Conservation (phyloP, 2,797 vertebrate genomes). For the Holocentrus rufus region DNA sequence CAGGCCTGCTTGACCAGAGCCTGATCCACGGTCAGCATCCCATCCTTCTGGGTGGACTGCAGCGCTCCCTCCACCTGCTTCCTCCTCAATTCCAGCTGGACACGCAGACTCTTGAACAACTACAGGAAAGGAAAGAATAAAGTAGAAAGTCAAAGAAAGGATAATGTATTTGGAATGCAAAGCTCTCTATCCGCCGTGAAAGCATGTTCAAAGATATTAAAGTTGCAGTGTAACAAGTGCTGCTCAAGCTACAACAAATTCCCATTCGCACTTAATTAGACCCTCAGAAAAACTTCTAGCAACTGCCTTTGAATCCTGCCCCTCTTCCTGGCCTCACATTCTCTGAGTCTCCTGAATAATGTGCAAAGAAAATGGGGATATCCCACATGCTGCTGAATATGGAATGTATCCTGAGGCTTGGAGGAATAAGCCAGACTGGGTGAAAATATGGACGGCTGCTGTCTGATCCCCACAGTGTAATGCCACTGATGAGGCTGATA, state of each 20-base stretch:
- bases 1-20: slow-evolving; percentile 95
- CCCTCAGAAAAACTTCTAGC: slow-evolving; percentile 20
- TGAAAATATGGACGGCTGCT: slow-evolving; percentile 73
- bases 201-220: slow-evolving; percentile 19
- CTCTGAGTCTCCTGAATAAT: slow-evolving; percentile 45
- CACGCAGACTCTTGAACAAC: slow-evolving; percentile 90
- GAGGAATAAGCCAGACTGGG: slow-evolving; percentile 73
- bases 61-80: slow-evolving; percentile 87
- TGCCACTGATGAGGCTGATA: slow-evolving; percentile 79
- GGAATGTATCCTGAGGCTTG: slow-evolving; percentile 75
- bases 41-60: slow-evolving; percentile 91
- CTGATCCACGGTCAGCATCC: slow-evolving; percentile 96
- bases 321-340: slow-evolving; percentile 39
- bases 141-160: not conserved
- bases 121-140: slow-evolving; percentile 61
- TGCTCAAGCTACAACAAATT: slow-evolving; percentile 11
- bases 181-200: not conserved
- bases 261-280: slow-evolving; percentile 41
- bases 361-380: slow-evolving; percentile 59
- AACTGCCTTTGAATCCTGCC: slow-evolving; percentile 46
- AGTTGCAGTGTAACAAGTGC: slow-evolving; percentile 1
- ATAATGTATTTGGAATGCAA: slow-evolving; percentile 11
- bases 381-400: slow-evolving; percentile 77
- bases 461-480: slow-evolving; percentile 76
- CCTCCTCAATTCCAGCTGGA: slow-evolving; percentile 90